Percentiles rank a stretch among this genome's conserved stretches.
phyloP scores from a whole-genome alignment of 2,888 invertebrate genomes.

The Opisthograptis luteolata region DNA sequence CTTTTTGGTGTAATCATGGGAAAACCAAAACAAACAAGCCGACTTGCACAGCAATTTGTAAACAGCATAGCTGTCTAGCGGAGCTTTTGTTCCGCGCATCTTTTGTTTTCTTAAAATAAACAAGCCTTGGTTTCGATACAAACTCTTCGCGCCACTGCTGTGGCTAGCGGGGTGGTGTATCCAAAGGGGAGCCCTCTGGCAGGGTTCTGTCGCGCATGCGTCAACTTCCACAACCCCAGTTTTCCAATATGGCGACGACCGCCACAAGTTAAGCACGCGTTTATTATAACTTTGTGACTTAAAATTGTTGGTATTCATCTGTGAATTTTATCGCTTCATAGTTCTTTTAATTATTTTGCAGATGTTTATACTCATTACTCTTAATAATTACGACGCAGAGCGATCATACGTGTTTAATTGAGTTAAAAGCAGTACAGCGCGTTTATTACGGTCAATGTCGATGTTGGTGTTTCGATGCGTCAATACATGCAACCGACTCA shows the following conservation, averaged over 20 bases:
- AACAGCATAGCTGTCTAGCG: slow-evolving; percentile 32
- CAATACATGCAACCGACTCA: slow-evolving; percentile 37
- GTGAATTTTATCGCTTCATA: slow-evolving; percentile 32
- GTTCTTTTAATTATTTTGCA: slow-evolving; percentile 34
- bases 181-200: slow-evolving; percentile 53
- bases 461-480: slow-evolving; percentile 44
- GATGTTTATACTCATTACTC: slow-evolving; percentile 25
- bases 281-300: slow-evolving; percentile 42
- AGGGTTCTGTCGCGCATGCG: slow-evolving; percentile 74
- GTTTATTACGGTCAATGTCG: slow-evolving; percentile 56
- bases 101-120: slow-evolving; percentile 44
- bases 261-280: slow-evolving; percentile 77
- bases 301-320: slow-evolving; percentile 3
- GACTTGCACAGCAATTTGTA: slow-evolving; percentile 2
- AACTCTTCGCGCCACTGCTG: slow-evolving; percentile 17
- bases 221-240: slow-evolving; percentile 60
- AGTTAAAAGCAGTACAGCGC: slow-evolving; percentile 49
- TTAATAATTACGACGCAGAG: slow-evolving; percentile 56
- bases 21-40: slow-evolving; percentile 16
- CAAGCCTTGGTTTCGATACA: slow-evolving; percentile 39
- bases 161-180: slow-evolving; percentile 51
- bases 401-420: slow-evolving; percentile 62
- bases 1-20: neutral
- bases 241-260: slow-evolving; percentile 79
- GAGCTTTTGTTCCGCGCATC: slow-evolving; percentile 39